Percentiles rank a stretch among this genome's conserved stretches.
phyloP scores from a whole-genome alignment of 2,113 vertebrate species.

The Syrmaticus mikado region DNA sequence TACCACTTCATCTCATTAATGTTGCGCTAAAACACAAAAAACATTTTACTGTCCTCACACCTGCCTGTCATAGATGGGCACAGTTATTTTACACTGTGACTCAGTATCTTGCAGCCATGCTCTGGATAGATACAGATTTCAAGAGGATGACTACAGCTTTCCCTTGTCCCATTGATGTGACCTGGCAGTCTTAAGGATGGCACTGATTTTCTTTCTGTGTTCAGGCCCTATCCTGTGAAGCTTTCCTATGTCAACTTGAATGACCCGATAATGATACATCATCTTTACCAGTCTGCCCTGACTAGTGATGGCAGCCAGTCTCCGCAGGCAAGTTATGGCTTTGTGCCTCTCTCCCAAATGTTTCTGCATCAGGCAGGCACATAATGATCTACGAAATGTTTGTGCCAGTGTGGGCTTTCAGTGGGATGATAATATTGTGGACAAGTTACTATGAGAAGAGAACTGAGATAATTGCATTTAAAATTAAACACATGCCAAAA shows the following conservation, averaged over 20 bases:
- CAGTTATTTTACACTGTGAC: background rate
- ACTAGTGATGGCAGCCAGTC: background rate
- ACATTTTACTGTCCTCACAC: conserved; percentile 20
- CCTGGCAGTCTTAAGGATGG: background rate
- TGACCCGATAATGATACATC: background rate
- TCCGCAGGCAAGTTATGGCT: background rate
- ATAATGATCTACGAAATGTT: background rate
- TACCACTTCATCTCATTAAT: background rate
- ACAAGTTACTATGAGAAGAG: background rate
- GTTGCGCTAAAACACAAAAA: background rate
- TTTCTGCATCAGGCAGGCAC: background rate
- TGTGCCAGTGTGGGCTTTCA: background rate
- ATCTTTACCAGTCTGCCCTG: background rate
- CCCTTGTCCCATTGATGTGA: background rate
- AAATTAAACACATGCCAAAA: background rate
- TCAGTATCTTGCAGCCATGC: background rate
- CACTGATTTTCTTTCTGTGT: background rate
- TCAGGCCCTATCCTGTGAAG: background rate
- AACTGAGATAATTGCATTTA: background rate
- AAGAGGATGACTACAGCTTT: background rate
- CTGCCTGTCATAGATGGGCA: conserved; percentile 31
- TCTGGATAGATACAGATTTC: background rate
- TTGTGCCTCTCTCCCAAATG: rapidly evolving
- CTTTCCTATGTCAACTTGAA: background rate
- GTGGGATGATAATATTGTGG: background rate